Base-by-base conservation (phyloP, 2,797 vertebrate genomes). In the Graptemys geographica region DNA sequence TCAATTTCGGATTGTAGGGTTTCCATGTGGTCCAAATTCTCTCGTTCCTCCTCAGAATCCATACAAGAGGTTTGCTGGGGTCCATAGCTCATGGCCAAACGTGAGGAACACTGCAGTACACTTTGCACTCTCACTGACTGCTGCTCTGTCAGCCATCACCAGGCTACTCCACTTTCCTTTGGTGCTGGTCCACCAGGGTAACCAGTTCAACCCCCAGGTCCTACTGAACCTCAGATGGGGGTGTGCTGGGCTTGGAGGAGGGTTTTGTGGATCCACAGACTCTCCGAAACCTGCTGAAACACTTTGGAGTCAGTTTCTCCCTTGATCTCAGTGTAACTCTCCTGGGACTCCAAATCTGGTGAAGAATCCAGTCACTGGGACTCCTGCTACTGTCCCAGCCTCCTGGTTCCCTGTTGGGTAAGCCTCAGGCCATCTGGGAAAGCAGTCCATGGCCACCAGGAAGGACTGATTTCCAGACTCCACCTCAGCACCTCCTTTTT, bases 351-450 rank as follows among this genome's bases (percentile, higher is more conserved):
- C 23, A 57, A 57, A 57, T 57, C 56, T 57, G 56, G 11, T 57
- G 56, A 57, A 27, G 27, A 88, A 90, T 18, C 25, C 79, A 12
- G 41, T 91, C 8, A 81, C 69, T 1, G 88, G 1, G 12, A 69
- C 33, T 65, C 91, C 15, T 72, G n/a, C 51, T 80, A 90, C 12
- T 1, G 19, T 83, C 79, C 55, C 23, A 56, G 47, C 72, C 53
- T 81, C n/a, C 86, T 72, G 33, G 53, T 47, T 84, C 83, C 33
- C 89, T 8, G 11, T 21, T 65, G 62, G 19, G 41, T 31, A 74
- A 1, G 18, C 59, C 9, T 15, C 0, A 0, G 55, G 21, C 25
- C 9, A 56, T 5, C 33, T 59, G 31, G 62, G 16, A 33, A 65
- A 65, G 33, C 33, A 69, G 62, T 69, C 62, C 62, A 69, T 19